Conservation (phyloP, 2,888 invertebrate genomes). For the Harmothoe impar region DNA sequence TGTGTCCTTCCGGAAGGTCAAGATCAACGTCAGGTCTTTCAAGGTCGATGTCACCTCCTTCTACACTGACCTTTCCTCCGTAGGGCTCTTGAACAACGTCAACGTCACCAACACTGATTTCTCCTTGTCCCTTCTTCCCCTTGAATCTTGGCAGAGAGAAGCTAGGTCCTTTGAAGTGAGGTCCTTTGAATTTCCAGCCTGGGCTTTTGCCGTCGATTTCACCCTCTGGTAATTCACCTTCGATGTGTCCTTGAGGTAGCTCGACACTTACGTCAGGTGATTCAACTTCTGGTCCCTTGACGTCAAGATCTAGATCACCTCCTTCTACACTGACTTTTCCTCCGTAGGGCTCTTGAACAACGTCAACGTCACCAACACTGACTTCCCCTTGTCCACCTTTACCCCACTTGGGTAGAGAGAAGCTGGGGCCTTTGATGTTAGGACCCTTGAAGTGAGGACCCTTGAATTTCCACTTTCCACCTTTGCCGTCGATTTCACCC, state of each 20-base stretch:
- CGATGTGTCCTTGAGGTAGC: background rate
- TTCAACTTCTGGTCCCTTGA: background rate
- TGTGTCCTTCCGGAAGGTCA: background rate
- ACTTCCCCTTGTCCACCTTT: slow-evolving; percentile 51
- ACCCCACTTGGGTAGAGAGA: slow-evolving; percentile 27
- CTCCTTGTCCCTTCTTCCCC: slow-evolving; percentile 17
- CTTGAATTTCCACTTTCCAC: slow-evolving; percentile 43
- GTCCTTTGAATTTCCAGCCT: background rate
- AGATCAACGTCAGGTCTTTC: background rate
- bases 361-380: slow-evolving; percentile 27
- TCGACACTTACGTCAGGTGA: slow-evolving; percentile 9
- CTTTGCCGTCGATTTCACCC: background rate
- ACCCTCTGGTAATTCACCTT: slow-evolving; percentile 8
- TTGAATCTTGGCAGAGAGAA: slow-evolving; percentile 1
- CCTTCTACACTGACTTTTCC: too few relatives aligned
- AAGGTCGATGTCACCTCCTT: background rate
- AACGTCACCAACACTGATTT: slow-evolving; percentile 27
- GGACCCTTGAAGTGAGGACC: slow-evolving; percentile 41
- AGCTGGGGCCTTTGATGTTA: slow-evolving; percentile 14
- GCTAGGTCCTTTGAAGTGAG: slow-evolving; percentile 27
- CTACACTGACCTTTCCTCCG: background rate
- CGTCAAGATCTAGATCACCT: too few relatives aligned
- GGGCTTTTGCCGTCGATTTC: background rate
- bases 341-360: slow-evolving; percentile 35
- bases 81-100: background rate